Conservation (phyloP, 2,888 invertebrate species). For the Sericinus montela region DNA sequence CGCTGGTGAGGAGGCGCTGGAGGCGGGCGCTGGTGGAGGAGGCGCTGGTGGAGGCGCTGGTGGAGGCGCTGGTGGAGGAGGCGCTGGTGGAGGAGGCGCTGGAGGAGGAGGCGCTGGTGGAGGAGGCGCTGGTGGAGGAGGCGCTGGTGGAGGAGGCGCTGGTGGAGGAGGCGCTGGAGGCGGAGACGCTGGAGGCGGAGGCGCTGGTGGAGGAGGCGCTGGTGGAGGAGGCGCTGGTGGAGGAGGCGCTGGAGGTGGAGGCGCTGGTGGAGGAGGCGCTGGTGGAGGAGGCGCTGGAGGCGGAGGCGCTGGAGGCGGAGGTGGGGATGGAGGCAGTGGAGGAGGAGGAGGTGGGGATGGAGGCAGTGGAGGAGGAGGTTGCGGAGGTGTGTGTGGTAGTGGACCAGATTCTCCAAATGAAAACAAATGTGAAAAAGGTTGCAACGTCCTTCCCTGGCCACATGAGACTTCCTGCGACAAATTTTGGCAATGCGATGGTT, state of each 20-base stretch:
- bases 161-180: slow-evolving; percentile 11
- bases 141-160: slow-evolving; percentile 10
- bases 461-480: slow-evolving; percentile 59
- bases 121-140: slow-evolving; percentile 7
- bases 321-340: not conserved
- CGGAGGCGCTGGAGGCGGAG: slow-evolving; percentile 1
- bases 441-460: slow-evolving; percentile 56
- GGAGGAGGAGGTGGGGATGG: not conserved
- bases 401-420: slow-evolving; percentile 7
- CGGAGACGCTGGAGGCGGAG: slow-evolving; percentile 7
- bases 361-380: slow-evolving; percentile 3
- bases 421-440: slow-evolving; percentile 39
- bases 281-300: slow-evolving; percentile 8
- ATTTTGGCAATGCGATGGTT: slow-evolving; percentile 53
- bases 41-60: no score
- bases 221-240: slow-evolving; percentile 6
- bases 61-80: not conserved
- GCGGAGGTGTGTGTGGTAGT: slow-evolving; percentile 1
- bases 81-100: slow-evolving; percentile 10
- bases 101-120: slow-evolving; percentile 8
- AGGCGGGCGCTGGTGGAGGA: no score
- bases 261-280: slow-evolving; percentile 5
- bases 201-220: slow-evolving; percentile 7
- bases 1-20: no score
- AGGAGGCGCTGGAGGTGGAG: slow-evolving; percentile 3